phyloP scores from a whole-genome alignment of 2,113 vertebrate genomes.

The Aspiorhynchus laticeps region DNA sequence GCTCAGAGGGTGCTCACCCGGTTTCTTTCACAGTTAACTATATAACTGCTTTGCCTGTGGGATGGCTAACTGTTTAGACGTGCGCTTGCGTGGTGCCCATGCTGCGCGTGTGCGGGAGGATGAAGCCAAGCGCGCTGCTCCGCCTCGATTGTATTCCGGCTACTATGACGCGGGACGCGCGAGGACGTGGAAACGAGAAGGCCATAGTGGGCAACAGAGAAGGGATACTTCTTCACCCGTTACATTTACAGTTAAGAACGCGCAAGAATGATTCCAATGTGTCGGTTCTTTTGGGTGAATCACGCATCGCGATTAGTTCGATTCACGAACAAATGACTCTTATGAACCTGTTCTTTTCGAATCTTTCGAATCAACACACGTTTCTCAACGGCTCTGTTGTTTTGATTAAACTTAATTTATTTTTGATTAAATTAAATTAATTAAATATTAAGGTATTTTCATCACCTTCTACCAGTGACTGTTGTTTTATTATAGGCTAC shows the following conservation, averaged over 20 bases:
- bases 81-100: constrained; percentile 9
- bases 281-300: not conserved
- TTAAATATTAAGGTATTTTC: not conserved
- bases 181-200: not conserved
- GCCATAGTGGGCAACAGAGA: not conserved
- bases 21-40: not conserved
- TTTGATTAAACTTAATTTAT: not conserved
- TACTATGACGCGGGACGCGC: not conserved
- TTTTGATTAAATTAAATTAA: too few species aligned
- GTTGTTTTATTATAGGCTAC: not conserved
- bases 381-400: not conserved
- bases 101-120: not conserved
- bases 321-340: not conserved
- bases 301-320: not conserved
- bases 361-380: not conserved
- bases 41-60: not conserved
- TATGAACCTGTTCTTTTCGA: not conserved
- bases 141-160: not conserved
- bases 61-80: not conserved
- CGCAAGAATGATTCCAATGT: not conserved
- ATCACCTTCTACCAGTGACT: not conserved
- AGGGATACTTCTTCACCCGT: not conserved
- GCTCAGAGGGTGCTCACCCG: not conserved
- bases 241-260: not conserved
- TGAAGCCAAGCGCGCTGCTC: not conserved